phyloP scores from a whole-genome alignment of 2,113 vertebrate species.

The Nannobrachium achirus region DNA sequence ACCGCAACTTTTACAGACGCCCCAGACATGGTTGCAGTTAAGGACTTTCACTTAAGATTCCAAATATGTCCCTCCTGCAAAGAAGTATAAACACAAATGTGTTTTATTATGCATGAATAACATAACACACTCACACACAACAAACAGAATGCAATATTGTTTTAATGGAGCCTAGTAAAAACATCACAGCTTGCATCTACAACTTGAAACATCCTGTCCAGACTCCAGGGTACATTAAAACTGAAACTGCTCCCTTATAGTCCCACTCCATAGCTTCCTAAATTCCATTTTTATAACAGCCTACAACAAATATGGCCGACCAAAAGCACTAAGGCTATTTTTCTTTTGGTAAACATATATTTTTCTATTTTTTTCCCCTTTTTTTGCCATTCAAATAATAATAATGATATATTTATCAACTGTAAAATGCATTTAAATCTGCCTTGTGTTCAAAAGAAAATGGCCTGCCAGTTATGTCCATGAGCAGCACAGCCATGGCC shows the following conservation, averaged over 20 bases:
- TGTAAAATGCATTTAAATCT: background rate
- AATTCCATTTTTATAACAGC: conserved; percentile 26
- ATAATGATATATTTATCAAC: background rate
- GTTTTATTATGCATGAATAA: background rate
- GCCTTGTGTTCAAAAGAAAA: background rate
- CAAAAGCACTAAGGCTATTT: conserved; percentile 14
- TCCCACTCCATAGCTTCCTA: background rate
- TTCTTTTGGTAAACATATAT: conserved; percentile 46
- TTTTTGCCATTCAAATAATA: background rate
- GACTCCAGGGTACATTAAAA: background rate
- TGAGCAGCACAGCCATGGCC: background rate
- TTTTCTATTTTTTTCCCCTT: too few species aligned
- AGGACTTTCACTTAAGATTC: conserved; percentile 44
- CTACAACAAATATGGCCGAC: conserved; percentile 62
- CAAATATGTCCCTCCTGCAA: conserved; percentile 55
- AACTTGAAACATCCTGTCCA: conserved; percentile 3
- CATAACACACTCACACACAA: background rate
- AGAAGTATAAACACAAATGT: conserved; percentile 21
- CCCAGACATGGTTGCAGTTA: conserved; percentile 87
- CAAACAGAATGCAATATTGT: background rate
- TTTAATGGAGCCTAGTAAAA: background rate
- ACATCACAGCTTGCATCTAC: background rate
- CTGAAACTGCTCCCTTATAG: background rate
- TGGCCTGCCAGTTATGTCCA: background rate
- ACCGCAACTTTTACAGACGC: conserved; percentile 98